A percentile compares a stretch with the other conserved stretches of the same genome.
These are phyloP conservation scores for Bubo bubo DNA, from an alignment of 2,113 vertebrate species.

Conservation along the genomic window DNA sequence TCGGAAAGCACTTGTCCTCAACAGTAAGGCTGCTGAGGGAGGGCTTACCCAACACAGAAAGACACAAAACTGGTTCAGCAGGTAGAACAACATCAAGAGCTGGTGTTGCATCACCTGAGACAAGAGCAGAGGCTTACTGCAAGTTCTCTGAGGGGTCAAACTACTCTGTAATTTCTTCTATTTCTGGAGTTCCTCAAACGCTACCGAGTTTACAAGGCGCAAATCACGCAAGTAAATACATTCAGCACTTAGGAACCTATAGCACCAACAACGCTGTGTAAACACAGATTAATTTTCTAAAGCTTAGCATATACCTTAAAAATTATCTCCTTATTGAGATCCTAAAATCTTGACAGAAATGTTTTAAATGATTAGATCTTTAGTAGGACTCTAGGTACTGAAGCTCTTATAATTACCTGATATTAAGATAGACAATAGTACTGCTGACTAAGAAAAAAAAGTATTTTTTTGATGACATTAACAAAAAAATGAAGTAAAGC, in stretches of 20 bases:
- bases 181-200: not conserved
- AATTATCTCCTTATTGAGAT: not conserved
- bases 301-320: not conserved
- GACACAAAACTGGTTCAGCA: slow-evolving; percentile 21
- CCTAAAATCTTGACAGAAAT: not conserved
- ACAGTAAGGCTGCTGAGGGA: not conserved
- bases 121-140: not conserved
- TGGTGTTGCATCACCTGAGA: slow-evolving; percentile 9
- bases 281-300: not conserved
- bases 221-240: not conserved
- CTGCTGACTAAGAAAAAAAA: not conserved
- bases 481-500: not conserved
- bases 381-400: not conserved
- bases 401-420: not conserved
- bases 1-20: not conserved
- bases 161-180: not conserved
- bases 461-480: not conserved
- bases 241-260: not conserved
- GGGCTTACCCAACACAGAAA: not conserved
- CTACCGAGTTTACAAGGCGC: not conserved
- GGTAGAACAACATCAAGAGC: not conserved
- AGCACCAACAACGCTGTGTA: not conserved
- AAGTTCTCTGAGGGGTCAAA: slow-evolving; percentile 13
- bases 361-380: not conserved
- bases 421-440: not conserved